A percentile compares a stretch with the other conserved stretches of the same genome.
These are phyloP conservation scores for Adelges cooleyi DNA, from an alignment of 1,140 invertebrate species.

Conservation along the genomic window DNA sequence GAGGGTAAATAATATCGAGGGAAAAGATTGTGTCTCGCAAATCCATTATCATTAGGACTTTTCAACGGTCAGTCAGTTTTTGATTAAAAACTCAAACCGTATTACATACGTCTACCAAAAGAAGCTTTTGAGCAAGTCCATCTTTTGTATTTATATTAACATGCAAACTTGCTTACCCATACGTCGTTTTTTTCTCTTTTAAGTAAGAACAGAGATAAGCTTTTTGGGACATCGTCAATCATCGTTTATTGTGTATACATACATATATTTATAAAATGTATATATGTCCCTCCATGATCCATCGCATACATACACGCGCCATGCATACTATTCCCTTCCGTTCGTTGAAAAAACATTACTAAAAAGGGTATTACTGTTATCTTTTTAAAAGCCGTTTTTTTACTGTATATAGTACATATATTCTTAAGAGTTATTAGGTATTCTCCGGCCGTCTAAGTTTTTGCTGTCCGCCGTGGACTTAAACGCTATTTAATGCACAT, in stretches of 20 bases:
- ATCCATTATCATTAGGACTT: slow-evolving; percentile 23
- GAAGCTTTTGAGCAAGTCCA: slow-evolving; percentile 12
- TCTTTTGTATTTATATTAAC: slow-evolving; percentile 19
- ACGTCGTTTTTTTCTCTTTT: not conserved
- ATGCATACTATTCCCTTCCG: not conserved
- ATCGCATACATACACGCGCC: not conserved
- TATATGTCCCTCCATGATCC: not conserved
- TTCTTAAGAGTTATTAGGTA: not conserved
- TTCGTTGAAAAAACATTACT: slow-evolving; percentile 4
- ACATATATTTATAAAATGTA: too few species aligned
- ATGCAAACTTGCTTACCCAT: slow-evolving; percentile 6
- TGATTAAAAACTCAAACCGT: too few species aligned
- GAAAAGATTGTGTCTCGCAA: not conserved
- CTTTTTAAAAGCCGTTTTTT: too few species aligned
- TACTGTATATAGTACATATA: not conserved
- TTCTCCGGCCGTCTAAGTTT: not conserved
- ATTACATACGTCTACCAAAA: not conserved
- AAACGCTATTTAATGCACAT: slow-evolving; percentile 6
- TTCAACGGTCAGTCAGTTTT: not conserved
- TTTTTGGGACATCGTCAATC: slow-evolving; percentile 21
- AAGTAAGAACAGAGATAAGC: slow-evolving; percentile 9
- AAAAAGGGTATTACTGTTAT: too few species aligned
- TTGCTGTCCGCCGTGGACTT: not conserved
- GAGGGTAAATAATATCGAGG: too few species aligned
- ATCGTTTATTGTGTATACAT: slow-evolving; percentile 27